phyloP scores from a whole-genome alignment of 35 echinoderm and acorn worm species.

The Holothuria glaberrima region DNA sequence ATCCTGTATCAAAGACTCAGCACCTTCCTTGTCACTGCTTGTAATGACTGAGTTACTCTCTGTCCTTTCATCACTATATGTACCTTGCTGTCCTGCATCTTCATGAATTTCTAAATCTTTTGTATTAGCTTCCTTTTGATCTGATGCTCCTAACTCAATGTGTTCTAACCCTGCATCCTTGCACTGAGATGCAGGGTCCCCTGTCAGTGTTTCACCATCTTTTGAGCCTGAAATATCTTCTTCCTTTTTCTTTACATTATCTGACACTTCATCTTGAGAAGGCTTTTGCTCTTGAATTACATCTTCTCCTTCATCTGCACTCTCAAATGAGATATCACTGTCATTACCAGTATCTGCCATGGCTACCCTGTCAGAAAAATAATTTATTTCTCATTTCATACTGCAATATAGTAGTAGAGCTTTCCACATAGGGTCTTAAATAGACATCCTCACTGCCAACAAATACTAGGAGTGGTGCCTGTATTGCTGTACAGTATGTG shows the following conservation, averaged over 20 bases:
- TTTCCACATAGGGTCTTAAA: too few species aligned
- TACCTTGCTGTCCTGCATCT: neutral
- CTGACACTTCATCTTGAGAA: neutral
- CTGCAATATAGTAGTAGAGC: too few species aligned
- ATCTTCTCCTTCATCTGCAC: constrained; percentile 73
- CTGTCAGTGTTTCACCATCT: too few species aligned
- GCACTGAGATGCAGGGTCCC: too few species aligned
- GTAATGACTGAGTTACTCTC: constrained; percentile 7
- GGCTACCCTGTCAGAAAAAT: neutral
- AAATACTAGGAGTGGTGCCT: too few species aligned
- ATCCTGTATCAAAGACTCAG: neutral
- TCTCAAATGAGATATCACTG: constrained; percentile 63
- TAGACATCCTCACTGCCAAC: too few species aligned
- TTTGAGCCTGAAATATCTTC: neutral
- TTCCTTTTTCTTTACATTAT: constrained; percentile 19
- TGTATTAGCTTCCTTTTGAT: neutral
- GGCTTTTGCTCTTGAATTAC: neutral
- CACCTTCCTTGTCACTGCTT: constrained; percentile 1
- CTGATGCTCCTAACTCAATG: neutral
- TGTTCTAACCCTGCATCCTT: too few species aligned
- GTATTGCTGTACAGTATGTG: too few species aligned
- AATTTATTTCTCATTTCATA: neutral
- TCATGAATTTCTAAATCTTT: constrained; percentile 4
- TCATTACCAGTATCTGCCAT: constrained; percentile 67
- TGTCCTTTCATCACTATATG: constrained; percentile 23